A percentile compares a stretch with the other conserved stretches of the same genome.
Evolutionary conservation across 1,140 invertebrate genomes (phyloP).

Genomic region (Zaprionus inermis): DNA sequence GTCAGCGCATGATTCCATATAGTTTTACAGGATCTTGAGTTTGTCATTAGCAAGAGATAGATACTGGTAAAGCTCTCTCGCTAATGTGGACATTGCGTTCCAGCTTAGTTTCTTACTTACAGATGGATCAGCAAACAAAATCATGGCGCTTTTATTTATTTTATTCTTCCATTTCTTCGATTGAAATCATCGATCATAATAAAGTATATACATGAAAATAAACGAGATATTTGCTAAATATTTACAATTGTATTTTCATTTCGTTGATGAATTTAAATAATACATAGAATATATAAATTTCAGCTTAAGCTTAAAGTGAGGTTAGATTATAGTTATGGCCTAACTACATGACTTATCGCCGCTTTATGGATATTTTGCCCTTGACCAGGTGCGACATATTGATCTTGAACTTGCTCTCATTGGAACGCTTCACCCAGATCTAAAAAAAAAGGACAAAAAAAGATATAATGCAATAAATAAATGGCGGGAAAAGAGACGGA

Average conservation of each 20-base stretch:
- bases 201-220: background rate
- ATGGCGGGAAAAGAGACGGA: background rate
- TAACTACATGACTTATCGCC: conserved; percentile 85
- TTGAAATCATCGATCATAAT: background rate
- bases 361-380: conserved; percentile 94
- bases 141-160: background rate
- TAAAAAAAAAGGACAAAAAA: conserved; percentile 85
- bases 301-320: conserved; percentile 27
- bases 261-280: background rate
- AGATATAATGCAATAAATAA: background rate
- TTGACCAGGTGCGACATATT: conserved; percentile 92
- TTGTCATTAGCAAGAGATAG: too few species aligned
- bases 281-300: conserved; percentile 38
- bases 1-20: too few species aligned
- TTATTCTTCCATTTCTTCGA: background rate
- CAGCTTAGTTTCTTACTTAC: too few species aligned
- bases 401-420: conserved; percentile 93
- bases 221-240: background rate
- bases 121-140: too few species aligned
- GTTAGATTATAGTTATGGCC: conserved; percentile 8
- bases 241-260: conserved; percentile 33
- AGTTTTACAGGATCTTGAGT: too few species aligned
- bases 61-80: too few species aligned
- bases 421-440: conserved; percentile 95
- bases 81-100: too few species aligned